These are phyloP conservation scores for Tetragnatha versicolor DNA, from an alignment of 1,140 invertebrate genomes.

Conservation along the genomic window DNA sequence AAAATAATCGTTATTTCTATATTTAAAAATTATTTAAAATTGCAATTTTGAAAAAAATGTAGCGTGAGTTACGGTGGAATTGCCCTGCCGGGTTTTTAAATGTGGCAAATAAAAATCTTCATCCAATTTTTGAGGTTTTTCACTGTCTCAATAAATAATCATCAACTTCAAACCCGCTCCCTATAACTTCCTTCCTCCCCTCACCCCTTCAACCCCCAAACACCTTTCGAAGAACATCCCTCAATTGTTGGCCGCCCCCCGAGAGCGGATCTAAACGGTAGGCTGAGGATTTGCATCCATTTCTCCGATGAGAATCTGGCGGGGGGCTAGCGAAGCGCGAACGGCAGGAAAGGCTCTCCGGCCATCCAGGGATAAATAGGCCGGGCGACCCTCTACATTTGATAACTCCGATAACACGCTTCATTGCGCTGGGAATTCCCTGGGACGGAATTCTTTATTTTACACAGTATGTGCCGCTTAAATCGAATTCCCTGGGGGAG, in stretches of 20 bases:
- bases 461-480: conserved; percentile 24
- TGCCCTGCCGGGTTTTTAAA: no score
- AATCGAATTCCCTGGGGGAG: conserved; percentile 20
- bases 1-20: no score
- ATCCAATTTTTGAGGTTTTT: no score
- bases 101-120: no score
- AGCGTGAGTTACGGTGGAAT: no score
- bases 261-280: conserved; percentile 14
- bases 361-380: conserved; percentile 45
- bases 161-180: no score
- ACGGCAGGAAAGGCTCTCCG: conserved; percentile 21
- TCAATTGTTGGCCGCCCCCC: conserved; percentile 13
- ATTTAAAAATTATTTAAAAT: no score
- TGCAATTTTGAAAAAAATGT: no score
- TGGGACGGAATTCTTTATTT: conserved; percentile 29
- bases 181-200: no score
- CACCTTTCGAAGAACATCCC: no score
- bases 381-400: conserved; percentile 42
- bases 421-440: conserved; percentile 19
- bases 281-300: conserved; percentile 43
- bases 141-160: no score
- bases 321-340: conserved; percentile 32
- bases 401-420: conserved; percentile 46
- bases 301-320: conserved; percentile 32
- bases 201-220: no score